Base-by-base conservation (phyloP, 2,113 vertebrate genomes). In the Spea multiplicata region DNA sequence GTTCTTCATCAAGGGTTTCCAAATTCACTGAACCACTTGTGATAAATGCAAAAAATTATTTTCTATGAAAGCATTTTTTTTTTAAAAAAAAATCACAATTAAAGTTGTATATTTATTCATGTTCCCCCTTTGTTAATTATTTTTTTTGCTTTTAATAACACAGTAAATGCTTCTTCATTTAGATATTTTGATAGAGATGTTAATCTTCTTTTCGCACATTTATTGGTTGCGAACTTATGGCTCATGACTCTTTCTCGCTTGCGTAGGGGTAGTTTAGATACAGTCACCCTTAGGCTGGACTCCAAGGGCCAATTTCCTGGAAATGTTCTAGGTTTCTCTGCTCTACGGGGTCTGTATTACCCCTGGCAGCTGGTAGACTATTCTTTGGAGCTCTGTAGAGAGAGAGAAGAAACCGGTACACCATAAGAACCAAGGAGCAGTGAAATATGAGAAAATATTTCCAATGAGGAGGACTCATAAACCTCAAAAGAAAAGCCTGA, bases 401-500 rank as follows among this genome's bases (percentile, higher is more conserved):
- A 57, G 64, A 67, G 71, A 55, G 59, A 52, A 46, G n/a, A 69
- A 73, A 68, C 78, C 73, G 78, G 78, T 80, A 80, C 57, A 67
- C 78, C 62, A 49, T 73, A 80, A 74, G 78, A 80, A 65, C 66
- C 71, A 66, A 55, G 12, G 66, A 74, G 71, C 78, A 49, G 71
- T 80, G 71, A 80, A 80, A 74, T 80, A 80, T 46, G 72, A 80
- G 78, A 48, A 80, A 80, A 68, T 80, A 67, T 74, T 80, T 80
- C 78, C 78, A 73, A 55, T 80, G 71, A 73, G 78, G 78, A 74
- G 62, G 46, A 44, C 14, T 80, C 78, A 61, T 80, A 80, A 80
- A 80, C 78, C 78, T 80, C 71, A 65, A 80, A 80, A 80, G 78
- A 80, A 80, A 80, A 80, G 78, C 70, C 78, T 49, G 64, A 80